These are phyloP conservation scores for Heterocephalus glaber DNA, from an alignment of 2,113 vertebrate species.

Conservation along the genomic window DNA sequence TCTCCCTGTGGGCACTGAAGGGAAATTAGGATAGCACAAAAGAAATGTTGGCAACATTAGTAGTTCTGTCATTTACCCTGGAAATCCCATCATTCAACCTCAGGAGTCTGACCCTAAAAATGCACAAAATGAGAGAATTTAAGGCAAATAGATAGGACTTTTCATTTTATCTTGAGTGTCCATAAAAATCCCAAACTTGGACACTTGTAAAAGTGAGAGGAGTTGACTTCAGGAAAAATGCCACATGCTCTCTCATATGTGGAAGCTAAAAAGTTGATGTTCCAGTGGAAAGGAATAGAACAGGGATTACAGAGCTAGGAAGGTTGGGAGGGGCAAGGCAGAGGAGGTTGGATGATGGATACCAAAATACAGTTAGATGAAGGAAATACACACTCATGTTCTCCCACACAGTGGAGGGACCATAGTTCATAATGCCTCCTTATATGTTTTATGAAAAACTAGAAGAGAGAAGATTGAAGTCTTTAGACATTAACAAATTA, in stretches of 20 bases:
- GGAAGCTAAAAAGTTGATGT: too few relatives aligned
- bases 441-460: neutral
- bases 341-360: neutral
- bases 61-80: neutral
- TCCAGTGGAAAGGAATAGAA: neutral
- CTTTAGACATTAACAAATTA: neutral
- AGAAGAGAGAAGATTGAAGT: neutral
- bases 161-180: neutral
- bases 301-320: accelerated
- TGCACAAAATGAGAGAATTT: neutral
- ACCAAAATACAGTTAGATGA: neutral
- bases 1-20: neutral
- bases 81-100: neutral
- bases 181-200: neutral
- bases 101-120: neutral
- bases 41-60: neutral
- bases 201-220: neutral
- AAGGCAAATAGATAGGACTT: neutral
- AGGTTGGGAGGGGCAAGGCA: too few relatives aligned
- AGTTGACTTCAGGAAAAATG: neutral
- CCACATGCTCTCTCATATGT: neutral
- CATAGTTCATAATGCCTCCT: neutral
- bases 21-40: neutral
- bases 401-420: too few relatives aligned
- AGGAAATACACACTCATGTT: neutral